These are phyloP conservation scores for Coccyzus lansbergi DNA, from an alignment of 2,797 vertebrate genomes.

Conservation along the genomic window DNA sequence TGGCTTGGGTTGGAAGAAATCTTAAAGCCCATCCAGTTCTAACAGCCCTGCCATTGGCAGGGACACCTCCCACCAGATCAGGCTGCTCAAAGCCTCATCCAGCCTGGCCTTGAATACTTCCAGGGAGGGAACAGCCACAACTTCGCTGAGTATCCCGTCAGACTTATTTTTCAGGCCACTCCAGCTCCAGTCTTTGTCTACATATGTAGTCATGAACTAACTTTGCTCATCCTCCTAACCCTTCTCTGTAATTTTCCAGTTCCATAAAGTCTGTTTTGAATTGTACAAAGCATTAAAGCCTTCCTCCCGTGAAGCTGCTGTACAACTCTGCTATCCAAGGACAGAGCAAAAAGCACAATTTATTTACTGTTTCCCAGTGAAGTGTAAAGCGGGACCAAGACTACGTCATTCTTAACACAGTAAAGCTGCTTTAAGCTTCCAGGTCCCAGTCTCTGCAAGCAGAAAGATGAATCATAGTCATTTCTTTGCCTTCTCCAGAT, in stretches of 20 bases:
- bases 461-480: background rate
- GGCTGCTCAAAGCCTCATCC: too few species aligned
- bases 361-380: background rate
- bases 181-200: background rate
- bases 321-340: background rate
- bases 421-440: background rate
- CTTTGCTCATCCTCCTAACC: background rate
- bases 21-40: too few species aligned
- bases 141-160: background rate
- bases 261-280: background rate
- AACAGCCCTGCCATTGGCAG: too few species aligned
- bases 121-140: too few species aligned
- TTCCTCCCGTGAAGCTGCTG: background rate
- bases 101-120: too few species aligned
- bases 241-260: background rate
- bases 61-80: too few species aligned
- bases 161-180: background rate
- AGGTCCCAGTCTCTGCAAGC: background rate
- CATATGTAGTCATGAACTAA: background rate
- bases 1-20: too few species aligned
- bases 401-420: background rate
- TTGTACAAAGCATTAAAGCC: background rate
- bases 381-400: background rate
- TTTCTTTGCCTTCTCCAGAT: background rate
- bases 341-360: background rate